Evolutionary conservation across 2,113 vertebrate genomes (phyloP).

Genomic region (Hippotragus niger): DNA sequence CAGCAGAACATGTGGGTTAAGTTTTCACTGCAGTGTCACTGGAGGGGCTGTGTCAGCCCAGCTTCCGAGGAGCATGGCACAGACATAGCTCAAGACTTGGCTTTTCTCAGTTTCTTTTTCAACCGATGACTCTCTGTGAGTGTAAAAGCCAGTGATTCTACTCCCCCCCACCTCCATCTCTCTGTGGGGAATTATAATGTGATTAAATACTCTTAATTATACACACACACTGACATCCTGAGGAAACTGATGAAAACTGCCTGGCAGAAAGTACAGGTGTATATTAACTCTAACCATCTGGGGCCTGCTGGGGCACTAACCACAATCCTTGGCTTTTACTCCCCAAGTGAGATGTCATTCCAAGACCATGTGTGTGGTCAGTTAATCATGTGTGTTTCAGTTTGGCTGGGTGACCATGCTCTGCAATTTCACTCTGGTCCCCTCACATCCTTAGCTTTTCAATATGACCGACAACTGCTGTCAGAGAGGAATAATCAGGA

Average conservation of each 20-base stretch:
- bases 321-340: constrained; percentile 44
- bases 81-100: not conserved
- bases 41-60: not conserved
- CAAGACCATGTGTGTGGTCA: constrained; percentile 62
- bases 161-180: not conserved
- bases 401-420: not conserved
- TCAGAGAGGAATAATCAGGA: not conserved
- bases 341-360: constrained; percentile 46
- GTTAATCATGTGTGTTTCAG: constrained; percentile 24
- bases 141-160: constrained; percentile 10
- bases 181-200: constrained; percentile 58
- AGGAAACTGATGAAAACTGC: constrained; percentile 65
- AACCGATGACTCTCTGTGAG: not conserved
- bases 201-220: constrained; percentile 67
- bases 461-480: constrained; percentile 21
- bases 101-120: not conserved
- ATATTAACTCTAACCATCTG: constrained; percentile 49
- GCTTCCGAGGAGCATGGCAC: not conserved
- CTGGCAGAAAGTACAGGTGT: constrained; percentile 61
- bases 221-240: constrained; percentile 49
- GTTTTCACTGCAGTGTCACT: not conserved
- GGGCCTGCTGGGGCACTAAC: constrained; percentile 50
- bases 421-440: constrained; percentile 26
- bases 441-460: constrained; percentile 21
- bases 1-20: not conserved